Percentiles rank a stretch among this genome's conserved stretches.
Conservation (phyloP, 2,888 invertebrate genomes). For the Harmothoe impar region DNA sequence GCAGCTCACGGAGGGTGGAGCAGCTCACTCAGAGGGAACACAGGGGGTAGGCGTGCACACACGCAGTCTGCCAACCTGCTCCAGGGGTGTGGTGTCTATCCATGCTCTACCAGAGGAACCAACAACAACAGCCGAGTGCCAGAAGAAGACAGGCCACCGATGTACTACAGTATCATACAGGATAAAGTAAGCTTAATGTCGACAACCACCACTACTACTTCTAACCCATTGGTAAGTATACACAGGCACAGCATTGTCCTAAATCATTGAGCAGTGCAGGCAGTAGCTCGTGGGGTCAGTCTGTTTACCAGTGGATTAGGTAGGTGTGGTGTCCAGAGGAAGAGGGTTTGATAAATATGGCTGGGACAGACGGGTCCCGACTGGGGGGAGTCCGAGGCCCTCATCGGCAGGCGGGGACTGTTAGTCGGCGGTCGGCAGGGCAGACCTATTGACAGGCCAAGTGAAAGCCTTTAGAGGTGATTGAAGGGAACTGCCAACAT, state of each 20-base stretch:
- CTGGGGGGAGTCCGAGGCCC: not conserved
- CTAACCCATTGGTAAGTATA: too few species aligned
- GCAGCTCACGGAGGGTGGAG: not conserved
- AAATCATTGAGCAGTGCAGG: not conserved
- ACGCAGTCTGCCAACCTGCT: too few species aligned
- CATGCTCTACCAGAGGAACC: too few species aligned
- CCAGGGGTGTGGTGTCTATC: too few species aligned
- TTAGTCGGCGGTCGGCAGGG: not conserved
- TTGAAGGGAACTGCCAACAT: constrained; percentile 11
- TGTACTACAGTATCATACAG: too few species aligned
- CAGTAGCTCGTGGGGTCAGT: not conserved
- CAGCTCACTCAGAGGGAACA: too few species aligned
- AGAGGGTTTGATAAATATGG: not conserved
- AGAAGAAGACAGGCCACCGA: too few species aligned
- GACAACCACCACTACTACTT: too few species aligned
- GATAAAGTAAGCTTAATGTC: too few species aligned
- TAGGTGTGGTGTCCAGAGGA: not conserved
- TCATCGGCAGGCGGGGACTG: not conserved
- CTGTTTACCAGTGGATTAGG: not conserved
- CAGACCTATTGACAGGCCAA: constrained; percentile 26
- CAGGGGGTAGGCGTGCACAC: too few species aligned
- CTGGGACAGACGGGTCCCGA: not conserved
- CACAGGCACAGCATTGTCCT: too few species aligned
- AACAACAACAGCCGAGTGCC: too few species aligned
- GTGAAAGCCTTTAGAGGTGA: constrained; percentile 28